Conservation (phyloP, 2,797 vertebrate species). For the Xerus rutilus region DNA sequence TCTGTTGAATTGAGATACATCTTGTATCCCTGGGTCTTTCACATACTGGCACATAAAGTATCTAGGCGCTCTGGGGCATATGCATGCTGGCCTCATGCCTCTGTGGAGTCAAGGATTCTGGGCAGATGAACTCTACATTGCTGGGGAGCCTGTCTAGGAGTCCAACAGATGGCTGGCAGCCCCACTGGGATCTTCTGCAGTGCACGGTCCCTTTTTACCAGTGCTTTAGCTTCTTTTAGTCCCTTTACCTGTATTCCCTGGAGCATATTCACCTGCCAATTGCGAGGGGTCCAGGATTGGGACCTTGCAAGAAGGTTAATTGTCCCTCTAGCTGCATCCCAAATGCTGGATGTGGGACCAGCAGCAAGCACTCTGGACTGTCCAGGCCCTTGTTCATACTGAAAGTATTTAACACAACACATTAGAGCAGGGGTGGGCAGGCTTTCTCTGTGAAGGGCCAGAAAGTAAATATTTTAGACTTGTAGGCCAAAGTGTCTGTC, state of each 20-base stretch:
- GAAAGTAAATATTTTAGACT: not conserved
- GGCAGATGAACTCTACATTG: no score
- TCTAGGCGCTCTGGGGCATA: not conserved
- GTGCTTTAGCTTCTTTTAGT: not conserved
- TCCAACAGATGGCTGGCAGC: not conserved
- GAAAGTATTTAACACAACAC: not conserved
- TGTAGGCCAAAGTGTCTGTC: not conserved
- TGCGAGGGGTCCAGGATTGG: no score
- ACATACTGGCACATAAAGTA: not conserved
- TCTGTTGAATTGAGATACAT: not conserved
- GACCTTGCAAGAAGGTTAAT: not conserved
- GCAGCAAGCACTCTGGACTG: not conserved
- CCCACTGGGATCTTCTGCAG: fast-evolving
- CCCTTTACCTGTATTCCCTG: not conserved
- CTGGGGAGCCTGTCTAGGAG: not conserved
- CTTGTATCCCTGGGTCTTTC: not conserved
- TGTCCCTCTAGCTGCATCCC: not conserved
- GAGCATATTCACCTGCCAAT: not conserved
- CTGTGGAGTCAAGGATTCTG: not conserved
- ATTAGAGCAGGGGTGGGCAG: not conserved
- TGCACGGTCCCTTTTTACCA: not conserved
- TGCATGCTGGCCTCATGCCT: fast-evolving
- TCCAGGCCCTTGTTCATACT: not conserved
- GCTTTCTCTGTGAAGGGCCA: not conserved
- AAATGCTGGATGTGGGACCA: not conserved